These are phyloP conservation scores for Phalacrocorax pelagicus DNA, from an alignment of 2,113 vertebrate genomes.

Conservation along the genomic window DNA sequence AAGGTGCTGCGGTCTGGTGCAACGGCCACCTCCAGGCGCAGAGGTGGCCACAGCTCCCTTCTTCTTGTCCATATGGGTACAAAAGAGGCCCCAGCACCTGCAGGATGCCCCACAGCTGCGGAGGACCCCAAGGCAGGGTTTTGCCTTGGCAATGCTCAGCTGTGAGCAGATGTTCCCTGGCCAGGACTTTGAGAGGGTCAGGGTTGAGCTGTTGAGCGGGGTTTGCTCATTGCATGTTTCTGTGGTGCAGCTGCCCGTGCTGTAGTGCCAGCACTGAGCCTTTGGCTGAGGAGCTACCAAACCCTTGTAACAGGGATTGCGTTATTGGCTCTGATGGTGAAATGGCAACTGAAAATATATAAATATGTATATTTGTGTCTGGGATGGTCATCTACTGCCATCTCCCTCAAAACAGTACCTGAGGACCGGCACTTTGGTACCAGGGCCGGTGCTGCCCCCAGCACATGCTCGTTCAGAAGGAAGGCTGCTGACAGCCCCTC, in stretches of 20 bases:
- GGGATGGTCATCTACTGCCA: background rate
- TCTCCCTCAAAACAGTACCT: background rate
- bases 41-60: background rate
- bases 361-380: background rate
- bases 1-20: background rate
- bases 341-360: background rate
- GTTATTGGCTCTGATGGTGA: background rate
- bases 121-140: background rate
- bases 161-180: background rate
- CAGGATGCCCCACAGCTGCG: background rate
- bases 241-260: background rate
- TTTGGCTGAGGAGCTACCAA: background rate
- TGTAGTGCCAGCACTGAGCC: rapidly evolving
- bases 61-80: background rate
- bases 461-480: background rate
- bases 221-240: background rate
- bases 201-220: background rate
- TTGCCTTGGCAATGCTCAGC: background rate
- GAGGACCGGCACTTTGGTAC: background rate
- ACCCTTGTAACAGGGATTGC: background rate
- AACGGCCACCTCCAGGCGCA: background rate
- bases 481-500: background rate
- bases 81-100: background rate
- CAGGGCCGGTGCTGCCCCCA: background rate
- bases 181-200: background rate